A percentile compares a stretch with the other conserved stretches of the same genome.
Conservation (phyloP, 1,140 invertebrate species). For the Andricus grossulariae region DNA sequence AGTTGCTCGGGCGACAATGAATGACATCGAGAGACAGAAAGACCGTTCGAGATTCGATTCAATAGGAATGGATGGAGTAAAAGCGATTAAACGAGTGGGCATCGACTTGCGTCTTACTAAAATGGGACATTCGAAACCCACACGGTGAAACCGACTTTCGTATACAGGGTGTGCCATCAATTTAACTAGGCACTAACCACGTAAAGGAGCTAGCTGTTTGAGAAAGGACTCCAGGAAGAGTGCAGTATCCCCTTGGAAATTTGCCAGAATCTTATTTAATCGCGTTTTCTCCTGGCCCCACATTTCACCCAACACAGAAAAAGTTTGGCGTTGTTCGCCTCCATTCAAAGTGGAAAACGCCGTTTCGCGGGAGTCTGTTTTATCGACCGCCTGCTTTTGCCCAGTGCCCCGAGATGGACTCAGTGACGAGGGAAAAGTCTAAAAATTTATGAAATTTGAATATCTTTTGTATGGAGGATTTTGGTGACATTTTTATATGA, state of each 20-base stretch:
- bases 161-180: conserved; percentile 45
- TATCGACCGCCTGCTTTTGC: conserved; percentile 50
- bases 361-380: conserved; percentile 48
- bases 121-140: conserved; percentile 52
- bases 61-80: conserved; percentile 16
- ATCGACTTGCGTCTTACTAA: conserved; percentile 53
- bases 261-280: conserved; percentile 46
- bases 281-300: conserved; percentile 41
- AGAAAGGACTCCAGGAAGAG: neutral
- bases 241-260: conserved; percentile 41
- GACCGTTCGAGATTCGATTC: conserved; percentile 21
- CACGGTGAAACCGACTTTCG: conserved; percentile 26
- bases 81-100: conserved; percentile 51
- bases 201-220: neutral
- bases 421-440: conserved; percentile 10
- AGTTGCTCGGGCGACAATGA: neutral
- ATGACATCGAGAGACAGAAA: neutral
- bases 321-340: conserved; percentile 33
- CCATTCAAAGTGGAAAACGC: conserved; percentile 35
- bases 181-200: conserved; percentile 24
- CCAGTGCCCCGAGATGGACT: conserved; percentile 52
- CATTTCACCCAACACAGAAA: conserved; percentile 44
- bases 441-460: too few species aligned
- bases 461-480: too few species aligned
- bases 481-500: too few species aligned